Percentiles rank a stretch among this genome's conserved stretches.
Evolutionary conservation across 2,797 vertebrate species (phyloP).

Genomic region (Hoplostethus atlanticus): DNA sequence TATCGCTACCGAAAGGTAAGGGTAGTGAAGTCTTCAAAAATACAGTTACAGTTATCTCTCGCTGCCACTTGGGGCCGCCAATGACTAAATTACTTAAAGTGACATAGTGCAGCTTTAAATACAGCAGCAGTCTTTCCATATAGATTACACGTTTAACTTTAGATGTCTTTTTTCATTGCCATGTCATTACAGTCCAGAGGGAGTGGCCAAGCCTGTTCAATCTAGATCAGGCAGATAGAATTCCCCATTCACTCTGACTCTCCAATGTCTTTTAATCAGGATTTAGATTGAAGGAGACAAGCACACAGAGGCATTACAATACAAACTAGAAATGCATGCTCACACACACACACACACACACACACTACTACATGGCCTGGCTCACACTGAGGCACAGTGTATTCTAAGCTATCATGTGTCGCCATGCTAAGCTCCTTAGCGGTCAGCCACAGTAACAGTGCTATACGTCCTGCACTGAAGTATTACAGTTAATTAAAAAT

Average conservation of each 20-base stretch:
- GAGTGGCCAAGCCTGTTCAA: neutral
- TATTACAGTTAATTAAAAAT: conserved; percentile 26
- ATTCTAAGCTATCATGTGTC: neutral
- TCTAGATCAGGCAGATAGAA: neutral
- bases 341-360: neutral
- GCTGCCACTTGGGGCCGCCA: no score
- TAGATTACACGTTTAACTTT: no score
- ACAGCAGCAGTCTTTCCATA: no score
- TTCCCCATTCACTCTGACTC: neutral
- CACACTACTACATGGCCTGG: neutral
- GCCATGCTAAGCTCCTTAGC: conserved; percentile 21
- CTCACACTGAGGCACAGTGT: neutral
- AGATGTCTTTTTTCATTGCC: no score
- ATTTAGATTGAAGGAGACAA: conserved; percentile 15
- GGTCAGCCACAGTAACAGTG: conserved; percentile 8
- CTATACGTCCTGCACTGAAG: conserved; percentile 10
- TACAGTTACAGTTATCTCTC: no score
- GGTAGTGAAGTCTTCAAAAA: no score
- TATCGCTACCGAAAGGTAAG: no score
- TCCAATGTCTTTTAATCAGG: conserved; percentile 13
- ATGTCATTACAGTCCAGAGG: no score
- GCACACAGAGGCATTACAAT: neutral
- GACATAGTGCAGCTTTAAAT: no score
- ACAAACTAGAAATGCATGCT: no score
- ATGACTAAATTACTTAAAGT: no score